These are phyloP conservation scores for Bombus haemorrhoidalis DNA, from an alignment of 1,140 invertebrate genomes.

Conservation along the genomic window DNA sequence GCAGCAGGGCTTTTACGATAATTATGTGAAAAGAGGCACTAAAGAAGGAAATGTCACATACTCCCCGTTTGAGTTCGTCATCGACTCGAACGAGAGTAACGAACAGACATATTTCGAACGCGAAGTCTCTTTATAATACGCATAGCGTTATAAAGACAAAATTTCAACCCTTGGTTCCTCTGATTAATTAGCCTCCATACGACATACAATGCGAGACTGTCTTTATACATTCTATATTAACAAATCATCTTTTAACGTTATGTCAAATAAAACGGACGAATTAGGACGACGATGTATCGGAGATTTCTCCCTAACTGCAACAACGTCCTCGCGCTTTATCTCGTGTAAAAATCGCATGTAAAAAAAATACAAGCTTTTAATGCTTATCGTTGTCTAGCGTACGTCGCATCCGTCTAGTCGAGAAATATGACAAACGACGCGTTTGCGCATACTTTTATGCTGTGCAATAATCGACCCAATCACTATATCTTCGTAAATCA, in stretches of 20 bases:
- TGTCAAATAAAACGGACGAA: neutral
- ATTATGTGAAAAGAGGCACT: conserved; percentile 51
- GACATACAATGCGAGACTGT: neutral
- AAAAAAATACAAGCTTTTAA: neutral
- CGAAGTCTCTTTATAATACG: neutral
- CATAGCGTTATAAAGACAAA: too few species aligned
- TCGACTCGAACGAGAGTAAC: conserved; percentile 34
- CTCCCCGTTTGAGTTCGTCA: conserved; percentile 25
- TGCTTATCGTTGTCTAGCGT: neutral
- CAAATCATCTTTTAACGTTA: neutral
- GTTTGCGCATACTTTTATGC: neutral
- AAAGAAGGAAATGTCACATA: conserved; percentile 22
- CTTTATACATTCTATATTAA: neutral
- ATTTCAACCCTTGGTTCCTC: neutral
- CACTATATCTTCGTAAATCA: neutral
- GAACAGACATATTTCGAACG: neutral
- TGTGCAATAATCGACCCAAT: neutral
- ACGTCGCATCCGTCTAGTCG: neutral
- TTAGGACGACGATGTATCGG: too few species aligned
- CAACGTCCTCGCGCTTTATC: neutral
- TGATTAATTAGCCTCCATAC: neutral
- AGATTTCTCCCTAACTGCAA: neutral
- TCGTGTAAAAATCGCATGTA: neutral
- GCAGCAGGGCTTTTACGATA: conserved; percentile 15
- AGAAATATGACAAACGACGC: neutral